Base-by-base conservation (phyloP, 2,888 invertebrate genomes). In the Clivina fossor region DNA sequence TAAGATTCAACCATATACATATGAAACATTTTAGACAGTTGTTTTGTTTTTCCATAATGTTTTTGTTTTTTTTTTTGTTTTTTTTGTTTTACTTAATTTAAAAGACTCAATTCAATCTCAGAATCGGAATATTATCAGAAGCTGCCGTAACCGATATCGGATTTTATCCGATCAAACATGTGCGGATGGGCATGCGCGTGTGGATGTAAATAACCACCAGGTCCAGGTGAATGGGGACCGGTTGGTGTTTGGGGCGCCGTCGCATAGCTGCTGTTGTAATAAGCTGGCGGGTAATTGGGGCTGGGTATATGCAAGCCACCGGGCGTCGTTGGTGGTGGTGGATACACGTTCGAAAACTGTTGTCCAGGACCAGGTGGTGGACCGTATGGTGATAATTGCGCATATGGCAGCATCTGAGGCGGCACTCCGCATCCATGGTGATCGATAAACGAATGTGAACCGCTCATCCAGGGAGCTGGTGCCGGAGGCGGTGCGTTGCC, bases 291-390 rank as follows among this genome's bases (percentile, higher is more conserved):
- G 71, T 86, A 86, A 68, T 84, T 84, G 30, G 85, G 83, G 68
- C 83, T 82, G 44, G 85, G 84, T 69, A 85, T 79, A 69, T 85
- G 85, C 62, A 85, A 74, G 57, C n/a, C n/a, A n/a, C 80, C 37
- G 11, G 40, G 40, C 8, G 43, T 18, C 24, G 43, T 24, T 28
- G 82, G 80, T 35, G 80, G 70, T 60, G 72, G 69, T 63, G 68
- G 67, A 66, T 69, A 71, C 64, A 69, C 69, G 60, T 73, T 72
- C 41, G 72, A 70, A 57, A 71, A 61, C 64, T 70, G 69, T 51
- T 71, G 71, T 13, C 69, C n/a, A n/a, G n/a, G n/a, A n/a, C n/a
- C n/a, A n/a, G n/a, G n/a, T n/a, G n/a, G n/a, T n/a, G n/a, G n/a
- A n/a, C n/a, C 66, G 61, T 74, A 74, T 5, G 73, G 71, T 56